These are phyloP conservation scores for Coelogynopora nodosa DNA, from an alignment of 2,888 invertebrate species.

Conservation along the genomic window DNA sequence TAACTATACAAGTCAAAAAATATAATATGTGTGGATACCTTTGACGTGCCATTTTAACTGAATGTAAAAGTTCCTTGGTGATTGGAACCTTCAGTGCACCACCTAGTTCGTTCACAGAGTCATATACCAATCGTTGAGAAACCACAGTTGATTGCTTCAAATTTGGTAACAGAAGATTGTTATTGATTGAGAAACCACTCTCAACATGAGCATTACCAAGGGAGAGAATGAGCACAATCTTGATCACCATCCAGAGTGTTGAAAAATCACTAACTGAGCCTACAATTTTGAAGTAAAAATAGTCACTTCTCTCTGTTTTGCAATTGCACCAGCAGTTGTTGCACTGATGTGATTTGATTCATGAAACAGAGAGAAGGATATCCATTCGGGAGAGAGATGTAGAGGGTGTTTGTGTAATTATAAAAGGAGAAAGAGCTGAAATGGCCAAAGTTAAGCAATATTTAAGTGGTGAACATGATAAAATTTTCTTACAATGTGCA, in stretches of 20 bases:
- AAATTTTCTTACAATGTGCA: too few relatives aligned
- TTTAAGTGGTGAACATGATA: too few relatives aligned
- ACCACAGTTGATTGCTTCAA: background rate
- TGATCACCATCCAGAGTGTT: background rate
- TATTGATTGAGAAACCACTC: background rate
- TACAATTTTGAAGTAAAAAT: background rate
- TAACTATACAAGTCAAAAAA: background rate
- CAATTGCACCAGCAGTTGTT: background rate
- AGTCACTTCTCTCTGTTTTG: background rate
- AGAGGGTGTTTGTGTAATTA: background rate
- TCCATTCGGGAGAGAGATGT: background rate
- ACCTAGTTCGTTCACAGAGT: background rate
- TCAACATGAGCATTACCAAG: background rate
- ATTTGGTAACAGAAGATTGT: background rate
- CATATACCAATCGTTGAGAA: background rate
- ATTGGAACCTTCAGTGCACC: background rate
- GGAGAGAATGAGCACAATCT: background rate
- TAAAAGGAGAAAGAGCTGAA: too few relatives aligned
- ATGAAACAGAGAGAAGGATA: background rate
- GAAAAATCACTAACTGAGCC: background rate
- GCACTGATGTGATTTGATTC: background rate
- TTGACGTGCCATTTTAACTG: background rate
- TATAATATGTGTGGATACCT: background rate
- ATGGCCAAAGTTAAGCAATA: too few relatives aligned
- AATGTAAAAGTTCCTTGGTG: background rate